Base-by-base conservation (phyloP, 2,888 invertebrate genomes). In the Ormyrus nitidulus region DNA sequence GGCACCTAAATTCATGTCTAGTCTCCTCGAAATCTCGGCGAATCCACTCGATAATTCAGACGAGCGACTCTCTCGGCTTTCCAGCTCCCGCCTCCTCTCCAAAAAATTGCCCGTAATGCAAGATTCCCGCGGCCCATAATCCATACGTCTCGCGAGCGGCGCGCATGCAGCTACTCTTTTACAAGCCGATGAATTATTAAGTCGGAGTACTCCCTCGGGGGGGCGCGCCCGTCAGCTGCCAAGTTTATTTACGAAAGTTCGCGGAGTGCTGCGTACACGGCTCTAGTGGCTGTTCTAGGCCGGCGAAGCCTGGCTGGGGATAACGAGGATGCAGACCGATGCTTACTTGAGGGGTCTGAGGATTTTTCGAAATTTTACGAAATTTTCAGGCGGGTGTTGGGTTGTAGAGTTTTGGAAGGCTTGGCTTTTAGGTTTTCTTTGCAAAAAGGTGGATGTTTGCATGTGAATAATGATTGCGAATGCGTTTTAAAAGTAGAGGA, bases 31-130 rank as follows among this genome's bases (percentile, higher is more conserved):
- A 77, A 70, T 70, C 69, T 77, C 70, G 9, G 69, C 49, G 64
- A 73, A 73, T 68, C 68, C 56, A 61, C 68, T 79, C 46, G 74
- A 79, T 79, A 79, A 79, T 79, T 79, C 79, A 79, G 13, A 6
- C n/a, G n/a, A 46, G 19, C 71, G 56, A 58, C 11, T 44, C 11
- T 44, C 53, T 9, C 10, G 53, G 53, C 2, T 59, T 34, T 44
- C 54, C n/a, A 72, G 13, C n/a, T 6, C 62, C 19, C 19, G 19
- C 51, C 48, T 62, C 34, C 48, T 62, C 54, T 56, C 13, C 54
- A 5, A 64, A 74, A 62, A 74, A 74, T 66, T 66, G 70, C 58
- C 71, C 71, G 51, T 77, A 71, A 77, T 70, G 65, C 65, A 64
- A 58, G 61, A 64, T 71, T 58, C 49, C 9, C 73, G 44, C n/a